phyloP scores from a whole-genome alignment of 2,888 invertebrate genomes.

The Mythimna pallens region DNA sequence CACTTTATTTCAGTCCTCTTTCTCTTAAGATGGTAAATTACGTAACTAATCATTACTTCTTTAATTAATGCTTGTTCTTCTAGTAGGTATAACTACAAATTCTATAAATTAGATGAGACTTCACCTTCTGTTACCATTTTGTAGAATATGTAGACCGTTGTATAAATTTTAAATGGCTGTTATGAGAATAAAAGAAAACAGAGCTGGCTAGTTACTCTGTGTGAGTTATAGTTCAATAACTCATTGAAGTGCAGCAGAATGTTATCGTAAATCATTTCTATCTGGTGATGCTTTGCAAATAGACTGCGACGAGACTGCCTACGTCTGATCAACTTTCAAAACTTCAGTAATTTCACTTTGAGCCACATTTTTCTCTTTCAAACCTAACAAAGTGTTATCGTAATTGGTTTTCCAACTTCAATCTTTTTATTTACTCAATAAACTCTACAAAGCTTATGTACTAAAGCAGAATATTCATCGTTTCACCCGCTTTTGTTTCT shows the following conservation, averaged over 20 bases:
- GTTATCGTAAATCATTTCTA: conserved; percentile 41
- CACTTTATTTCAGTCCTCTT: too few relatives aligned
- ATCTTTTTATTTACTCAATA: conserved; percentile 65
- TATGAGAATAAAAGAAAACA: conserved; percentile 31
- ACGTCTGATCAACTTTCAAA: conserved; percentile 30
- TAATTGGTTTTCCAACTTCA: conserved; percentile 63
- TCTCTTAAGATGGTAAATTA: background rate
- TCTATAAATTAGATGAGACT: background rate
- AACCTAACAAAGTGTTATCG: conserved; percentile 52
- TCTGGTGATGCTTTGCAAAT: conserved; percentile 17
- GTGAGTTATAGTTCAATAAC: conserved; percentile 57
- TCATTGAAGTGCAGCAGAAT: conserved; percentile 53
- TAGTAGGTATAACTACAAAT: too few relatives aligned
- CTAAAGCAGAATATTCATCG: conserved; percentile 66
- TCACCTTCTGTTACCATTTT: conserved; percentile 30
- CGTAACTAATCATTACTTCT: background rate
- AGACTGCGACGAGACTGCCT: background rate
- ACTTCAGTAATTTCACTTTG: conserved; percentile 20
- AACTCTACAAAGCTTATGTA: conserved; percentile 65
- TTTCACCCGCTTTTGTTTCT: conserved; percentile 68
- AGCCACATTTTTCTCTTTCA: conserved; percentile 16
- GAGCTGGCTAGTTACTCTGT: conserved; percentile 30
- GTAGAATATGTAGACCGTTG: background rate
- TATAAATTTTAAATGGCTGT: conserved; percentile 48
- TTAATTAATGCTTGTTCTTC: background rate